Conservation (phyloP, 2,888 invertebrate species). For the Pyrocoelia pectoralis region DNA sequence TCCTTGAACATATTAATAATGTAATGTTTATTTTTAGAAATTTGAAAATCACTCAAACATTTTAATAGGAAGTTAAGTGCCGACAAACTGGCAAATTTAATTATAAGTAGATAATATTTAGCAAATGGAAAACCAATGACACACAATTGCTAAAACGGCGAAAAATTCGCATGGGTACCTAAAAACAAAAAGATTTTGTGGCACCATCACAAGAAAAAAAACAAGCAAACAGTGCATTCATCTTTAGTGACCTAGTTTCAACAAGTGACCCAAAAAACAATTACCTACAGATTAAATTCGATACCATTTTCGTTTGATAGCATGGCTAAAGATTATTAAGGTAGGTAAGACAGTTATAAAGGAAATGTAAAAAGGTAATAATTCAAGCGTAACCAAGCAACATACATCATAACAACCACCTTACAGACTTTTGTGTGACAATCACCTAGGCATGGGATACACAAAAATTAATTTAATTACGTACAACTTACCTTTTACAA, state of each 20-base stretch:
- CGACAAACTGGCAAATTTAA: no score
- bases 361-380: background rate
- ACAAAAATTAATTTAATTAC: no score
- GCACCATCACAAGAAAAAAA: no score
- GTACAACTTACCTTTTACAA: conserved; percentile 4
- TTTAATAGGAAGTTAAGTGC: no score
- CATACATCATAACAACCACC: conserved; percentile 11
- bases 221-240: no score
- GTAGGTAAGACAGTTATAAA: no score
- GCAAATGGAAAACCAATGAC: no score
- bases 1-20: background rate
- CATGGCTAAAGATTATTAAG: no score
- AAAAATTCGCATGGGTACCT: no score
- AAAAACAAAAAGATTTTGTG: background rate
- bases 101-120: no score
- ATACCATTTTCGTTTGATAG: background rate
- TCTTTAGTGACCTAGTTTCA: background rate
- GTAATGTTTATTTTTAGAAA: conserved; percentile 11
- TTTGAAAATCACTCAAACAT: background rate
- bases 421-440: background rate
- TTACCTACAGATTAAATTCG: background rate
- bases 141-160: no score
- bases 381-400: conserved; percentile 16
- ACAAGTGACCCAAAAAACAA: background rate
- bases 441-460: no score